Conservation (phyloP, 2,797 vertebrate genomes). For the Poliocrania exsul region DNA sequence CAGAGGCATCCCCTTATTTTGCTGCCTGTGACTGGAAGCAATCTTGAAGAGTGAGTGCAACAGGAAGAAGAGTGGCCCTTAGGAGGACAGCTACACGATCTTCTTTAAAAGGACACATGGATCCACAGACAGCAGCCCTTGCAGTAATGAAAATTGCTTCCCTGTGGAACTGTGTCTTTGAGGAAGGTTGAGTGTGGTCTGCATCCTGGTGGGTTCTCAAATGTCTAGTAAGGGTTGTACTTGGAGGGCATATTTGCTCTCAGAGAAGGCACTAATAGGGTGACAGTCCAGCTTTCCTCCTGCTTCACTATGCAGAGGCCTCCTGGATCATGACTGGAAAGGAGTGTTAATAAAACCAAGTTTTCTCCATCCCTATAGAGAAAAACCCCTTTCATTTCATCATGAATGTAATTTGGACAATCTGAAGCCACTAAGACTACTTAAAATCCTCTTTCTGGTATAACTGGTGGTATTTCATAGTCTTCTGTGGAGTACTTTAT, state of each 20-base stretch:
- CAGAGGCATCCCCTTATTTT: background rate
- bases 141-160: background rate
- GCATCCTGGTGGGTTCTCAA: background rate
- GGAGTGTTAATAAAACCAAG: background rate
- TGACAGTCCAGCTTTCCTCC: background rate
- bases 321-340: background rate
- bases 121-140: background rate
- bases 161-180: background rate
- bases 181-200: background rate
- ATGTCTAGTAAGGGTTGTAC: background rate
- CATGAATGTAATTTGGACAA: accelerated
- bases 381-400: background rate
- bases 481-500: background rate
- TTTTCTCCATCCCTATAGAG: background rate
- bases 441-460: background rate
- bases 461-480: background rate
- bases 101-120: background rate
- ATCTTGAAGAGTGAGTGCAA: background rate
- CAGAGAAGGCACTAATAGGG: background rate
- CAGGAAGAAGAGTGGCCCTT: background rate
- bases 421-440: background rate
- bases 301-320: background rate
- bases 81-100: background rate
- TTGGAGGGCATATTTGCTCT: background rate
- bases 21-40: background rate